These are phyloP conservation scores for Thumatha senex DNA, from an alignment of 2,888 invertebrate genomes.

Conservation along the genomic window DNA sequence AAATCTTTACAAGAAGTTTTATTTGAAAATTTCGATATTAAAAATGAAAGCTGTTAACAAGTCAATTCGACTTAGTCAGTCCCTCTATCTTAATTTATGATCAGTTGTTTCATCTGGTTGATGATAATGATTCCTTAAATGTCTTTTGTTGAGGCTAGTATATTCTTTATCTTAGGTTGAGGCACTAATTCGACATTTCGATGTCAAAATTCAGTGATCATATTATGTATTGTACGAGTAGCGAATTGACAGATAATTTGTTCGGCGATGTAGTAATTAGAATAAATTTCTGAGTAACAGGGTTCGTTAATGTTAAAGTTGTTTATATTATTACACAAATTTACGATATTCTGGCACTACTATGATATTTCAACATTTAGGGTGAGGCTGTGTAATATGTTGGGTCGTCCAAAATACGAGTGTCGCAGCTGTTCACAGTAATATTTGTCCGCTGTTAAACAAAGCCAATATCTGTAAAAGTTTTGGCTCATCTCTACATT, in stretches of 20 bases:
- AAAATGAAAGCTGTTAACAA: too few relatives aligned
- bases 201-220: not conserved
- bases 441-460: constrained; percentile 63
- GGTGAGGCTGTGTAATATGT: constrained; percentile 8
- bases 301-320: not conserved
- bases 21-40: too few relatives aligned
- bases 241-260: constrained; percentile 2
- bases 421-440: constrained; percentile 61
- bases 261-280: not conserved
- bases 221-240: constrained; percentile 4
- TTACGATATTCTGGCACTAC: constrained; percentile 6
- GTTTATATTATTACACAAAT: not conserved
- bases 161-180: too few relatives aligned
- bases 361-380: constrained; percentile 16
- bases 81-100: too few relatives aligned
- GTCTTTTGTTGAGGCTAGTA: not conserved
- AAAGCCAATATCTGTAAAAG: constrained; percentile 73
- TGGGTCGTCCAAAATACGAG: constrained; percentile 28
- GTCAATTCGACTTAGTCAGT: too few relatives aligned
- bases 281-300: not conserved
- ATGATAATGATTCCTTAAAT: not conserved
- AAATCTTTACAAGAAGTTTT: too few relatives aligned
- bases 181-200: not conserved
- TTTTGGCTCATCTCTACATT: constrained; percentile 58
- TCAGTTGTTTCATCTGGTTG: constrained; percentile 4